These are phyloP conservation scores for Lepidostoma basale DNA, from an alignment of 1,140 invertebrate species.

Conservation along the genomic window DNA sequence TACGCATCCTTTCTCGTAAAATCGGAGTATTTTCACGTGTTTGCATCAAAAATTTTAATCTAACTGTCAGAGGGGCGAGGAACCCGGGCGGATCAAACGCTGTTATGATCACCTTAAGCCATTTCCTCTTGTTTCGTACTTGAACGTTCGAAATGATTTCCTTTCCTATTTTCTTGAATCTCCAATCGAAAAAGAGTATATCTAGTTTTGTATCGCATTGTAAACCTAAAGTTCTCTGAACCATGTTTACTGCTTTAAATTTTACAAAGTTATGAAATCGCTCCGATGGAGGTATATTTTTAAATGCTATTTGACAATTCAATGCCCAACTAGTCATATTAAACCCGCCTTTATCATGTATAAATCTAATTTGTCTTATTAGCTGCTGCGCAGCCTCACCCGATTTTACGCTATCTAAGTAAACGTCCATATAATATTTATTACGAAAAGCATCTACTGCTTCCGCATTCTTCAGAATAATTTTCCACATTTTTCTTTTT, in stretches of 20 bases:
- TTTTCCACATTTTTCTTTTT: too few species aligned
- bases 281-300: background rate
- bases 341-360: background rate
- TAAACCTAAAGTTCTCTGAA: background rate
- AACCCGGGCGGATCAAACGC: background rate
- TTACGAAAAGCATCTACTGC: too few species aligned
- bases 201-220: background rate
- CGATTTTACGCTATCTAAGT: background rate
- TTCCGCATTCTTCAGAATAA: too few species aligned
- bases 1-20: background rate
- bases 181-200: background rate
- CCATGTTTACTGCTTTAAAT: background rate
- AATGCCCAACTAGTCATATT: background rate
- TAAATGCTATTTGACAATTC: too few species aligned
- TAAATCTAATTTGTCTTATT: background rate
- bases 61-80: background rate
- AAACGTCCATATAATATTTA: constrained; percentile 3
- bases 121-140: too few species aligned
- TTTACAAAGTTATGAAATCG: background rate
- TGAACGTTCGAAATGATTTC: background rate
- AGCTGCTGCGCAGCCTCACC: background rate
- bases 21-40: background rate
- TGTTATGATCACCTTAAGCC: too few species aligned
- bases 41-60: background rate
- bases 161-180: background rate